A percentile compares a stretch with the other conserved stretches of the same genome.
Evolutionary conservation across 2,888 invertebrate species (phyloP).

Genomic region (Aelia acuminata): DNA sequence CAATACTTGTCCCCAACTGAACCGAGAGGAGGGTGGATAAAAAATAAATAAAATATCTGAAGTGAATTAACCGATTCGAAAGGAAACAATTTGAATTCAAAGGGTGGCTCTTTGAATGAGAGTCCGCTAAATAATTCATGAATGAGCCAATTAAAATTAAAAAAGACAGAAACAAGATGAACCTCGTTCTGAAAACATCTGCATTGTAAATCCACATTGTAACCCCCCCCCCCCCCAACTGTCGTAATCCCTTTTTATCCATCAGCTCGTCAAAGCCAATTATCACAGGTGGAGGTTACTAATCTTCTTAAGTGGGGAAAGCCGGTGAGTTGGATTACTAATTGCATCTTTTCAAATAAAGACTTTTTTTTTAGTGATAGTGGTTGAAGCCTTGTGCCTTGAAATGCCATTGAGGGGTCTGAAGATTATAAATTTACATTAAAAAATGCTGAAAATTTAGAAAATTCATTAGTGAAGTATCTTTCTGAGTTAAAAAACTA

Average conservation of each 20-base stretch:
- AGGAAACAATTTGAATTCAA: constrained; percentile 19
- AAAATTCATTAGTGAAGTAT: no score
- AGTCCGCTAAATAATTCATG: constrained; percentile 6
- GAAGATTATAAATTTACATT: no score
- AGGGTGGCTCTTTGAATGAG: background rate
- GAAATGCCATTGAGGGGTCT: no score
- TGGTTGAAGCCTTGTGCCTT: no score
- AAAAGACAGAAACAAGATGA: constrained; percentile 10
- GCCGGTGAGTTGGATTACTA: no score
- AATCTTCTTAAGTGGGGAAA: background rate
- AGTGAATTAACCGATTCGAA: background rate
- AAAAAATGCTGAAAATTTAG: no score
- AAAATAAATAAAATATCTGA: background rate
- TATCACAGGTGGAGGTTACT: background rate
- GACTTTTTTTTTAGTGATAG: no score
- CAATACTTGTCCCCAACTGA: background rate
- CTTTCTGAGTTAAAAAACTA: no score
- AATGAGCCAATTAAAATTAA: constrained; percentile 15
- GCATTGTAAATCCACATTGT: background rate
- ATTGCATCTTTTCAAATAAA: background rate
- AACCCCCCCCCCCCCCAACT: no score
- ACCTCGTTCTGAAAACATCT: background rate
- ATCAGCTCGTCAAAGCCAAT: background rate
- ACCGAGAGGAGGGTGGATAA: background rate
- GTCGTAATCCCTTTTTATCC: background rate